phyloP scores from a whole-genome alignment of 2,888 invertebrate species.

The Mellilla xanthometata region DNA sequence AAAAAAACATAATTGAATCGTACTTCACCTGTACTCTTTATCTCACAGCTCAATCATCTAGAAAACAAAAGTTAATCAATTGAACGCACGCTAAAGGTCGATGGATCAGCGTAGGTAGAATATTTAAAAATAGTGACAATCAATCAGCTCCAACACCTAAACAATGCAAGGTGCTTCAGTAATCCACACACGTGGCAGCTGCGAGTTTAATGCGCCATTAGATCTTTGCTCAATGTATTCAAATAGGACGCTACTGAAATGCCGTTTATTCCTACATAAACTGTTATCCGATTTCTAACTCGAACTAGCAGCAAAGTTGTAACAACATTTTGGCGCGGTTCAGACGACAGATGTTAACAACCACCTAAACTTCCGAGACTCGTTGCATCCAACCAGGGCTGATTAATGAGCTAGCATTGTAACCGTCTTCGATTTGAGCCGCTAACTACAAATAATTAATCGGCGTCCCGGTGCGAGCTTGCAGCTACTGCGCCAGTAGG shows the following conservation, averaged over 20 bases:
- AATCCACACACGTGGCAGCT: conserved; percentile 23
- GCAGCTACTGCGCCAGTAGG: conserved; percentile 46
- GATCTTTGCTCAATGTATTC: background rate
- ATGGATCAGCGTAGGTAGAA: conserved; percentile 12
- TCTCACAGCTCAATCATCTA: conserved; percentile 6
- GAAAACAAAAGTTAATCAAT: conserved; percentile 17
- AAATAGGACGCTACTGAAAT: conserved; percentile 28
- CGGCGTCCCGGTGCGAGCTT: conserved; percentile 14
- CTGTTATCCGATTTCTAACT: background rate
- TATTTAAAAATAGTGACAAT: conserved; percentile 20
- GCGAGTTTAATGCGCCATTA: too few species aligned
- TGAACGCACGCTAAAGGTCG: conserved; percentile 13
- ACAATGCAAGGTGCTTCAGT: conserved; percentile 23
- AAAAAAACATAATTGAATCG: too few species aligned
- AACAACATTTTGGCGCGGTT: conserved; percentile 10
- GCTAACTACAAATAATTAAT: conserved; percentile 26
- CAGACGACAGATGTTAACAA: conserved; percentile 8
- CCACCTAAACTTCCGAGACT: conserved; percentile 1
- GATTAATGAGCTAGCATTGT: conserved; percentile 24
- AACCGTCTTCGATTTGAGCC: conserved; percentile 20
- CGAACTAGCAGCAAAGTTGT: conserved; percentile 4
- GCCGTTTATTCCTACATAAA: too few species aligned
- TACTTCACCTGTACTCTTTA: too few species aligned
- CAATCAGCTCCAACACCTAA: conserved; percentile 25
- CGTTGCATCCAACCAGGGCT: conserved; percentile 16